Evolutionary conservation across 2,113 vertebrate genomes (phyloP), one percentile per base, ranked within the genome.

Genomic region (Ranitomeya variabilis): DNA sequence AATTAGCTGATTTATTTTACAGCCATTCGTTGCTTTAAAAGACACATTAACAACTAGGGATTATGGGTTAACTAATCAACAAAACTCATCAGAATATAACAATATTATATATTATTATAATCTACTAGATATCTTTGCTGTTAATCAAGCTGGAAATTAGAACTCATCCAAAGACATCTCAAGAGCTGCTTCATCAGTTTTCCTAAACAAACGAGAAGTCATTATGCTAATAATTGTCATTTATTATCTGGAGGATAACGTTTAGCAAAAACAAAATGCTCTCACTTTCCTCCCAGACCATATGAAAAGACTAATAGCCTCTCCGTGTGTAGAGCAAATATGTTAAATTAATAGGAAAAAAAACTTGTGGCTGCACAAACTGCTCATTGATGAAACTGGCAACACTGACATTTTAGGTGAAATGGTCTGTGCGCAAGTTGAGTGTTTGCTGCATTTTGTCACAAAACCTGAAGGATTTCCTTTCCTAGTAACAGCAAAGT

Each of bases 231-330:
- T 62, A 31, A 77, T 37, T 62, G 55, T 76, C 69, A 59, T 62
- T 57, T 86, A 37, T 77, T 86, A 62, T 86, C 18, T 62, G 6
- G 21, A n/a, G 71, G 82, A 54, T n/a, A 84, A 26, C 64, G 51
- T 86, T 73, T 55, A 59, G 54, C 55, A 76, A 62, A 77, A 14
- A 86, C 12, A 21, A 51, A 86, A 51, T 77, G 18, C 14, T 45
- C 37, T 54, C 11, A 37, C 71, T 60, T 77, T 23, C 59, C 23
- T 78, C 19, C 16, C 37, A 78, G 59, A 64, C 57, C 37, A 16
- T 78, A 64, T 64, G 74, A 78, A 78, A 78, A 86, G 59, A 18
- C 73, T 86, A 86, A 86, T 86, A 85, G 73, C 45, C 83, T 74
- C 54, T 45, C 83, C 13, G 13, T 59, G 16, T 4, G 9, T 64